Evolutionary conservation across 2,888 invertebrate genomes (phyloP).

Genomic region (Mesochorus sp.): DNA sequence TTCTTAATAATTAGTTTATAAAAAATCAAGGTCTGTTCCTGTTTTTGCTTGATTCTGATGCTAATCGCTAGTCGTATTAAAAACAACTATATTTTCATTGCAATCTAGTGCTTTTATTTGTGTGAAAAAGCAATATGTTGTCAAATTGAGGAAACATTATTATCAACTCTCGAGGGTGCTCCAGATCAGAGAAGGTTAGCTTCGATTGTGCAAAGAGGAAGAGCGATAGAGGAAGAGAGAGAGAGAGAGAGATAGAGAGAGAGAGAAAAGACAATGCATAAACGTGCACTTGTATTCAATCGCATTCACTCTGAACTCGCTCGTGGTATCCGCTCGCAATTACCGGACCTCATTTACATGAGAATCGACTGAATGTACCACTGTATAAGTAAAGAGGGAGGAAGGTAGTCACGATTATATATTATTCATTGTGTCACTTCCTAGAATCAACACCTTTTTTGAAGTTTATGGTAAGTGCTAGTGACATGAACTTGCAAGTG

Average conservation of each 20-base stretch:
- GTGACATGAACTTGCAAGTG: too few species aligned
- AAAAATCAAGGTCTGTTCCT: too few species aligned
- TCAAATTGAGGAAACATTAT: background rate
- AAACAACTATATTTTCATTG: background rate
- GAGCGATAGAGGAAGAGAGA: background rate
- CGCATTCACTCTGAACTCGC: slow-evolving; percentile 45
- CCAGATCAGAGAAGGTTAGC: slow-evolving; percentile 4
- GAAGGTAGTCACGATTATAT: slow-evolving; percentile 30
- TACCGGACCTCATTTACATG: slow-evolving; percentile 58
- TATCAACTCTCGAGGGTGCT: background rate
- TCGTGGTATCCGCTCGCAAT: slow-evolving; percentile 48
- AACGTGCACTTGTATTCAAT: slow-evolving; percentile 41
- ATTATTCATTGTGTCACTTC: slow-evolving; percentile 35
- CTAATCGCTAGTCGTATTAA: too few species aligned
- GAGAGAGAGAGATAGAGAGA: background rate
- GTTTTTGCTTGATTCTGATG: too few species aligned
- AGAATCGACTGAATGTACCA: slow-evolving; percentile 52
- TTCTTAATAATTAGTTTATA: too few species aligned
- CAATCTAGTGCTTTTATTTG: background rate
- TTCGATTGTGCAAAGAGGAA: slow-evolving; percentile 31
- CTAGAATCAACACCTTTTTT: background rate
- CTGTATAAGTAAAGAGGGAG: slow-evolving; percentile 22
- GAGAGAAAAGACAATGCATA: slow-evolving; percentile 15
- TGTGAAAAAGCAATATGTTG: slow-evolving; percentile 26
- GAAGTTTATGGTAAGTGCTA: too few species aligned